phyloP scores from a whole-genome alignment of 2,888 invertebrate species.

The Tanypteryx hageni region DNA sequence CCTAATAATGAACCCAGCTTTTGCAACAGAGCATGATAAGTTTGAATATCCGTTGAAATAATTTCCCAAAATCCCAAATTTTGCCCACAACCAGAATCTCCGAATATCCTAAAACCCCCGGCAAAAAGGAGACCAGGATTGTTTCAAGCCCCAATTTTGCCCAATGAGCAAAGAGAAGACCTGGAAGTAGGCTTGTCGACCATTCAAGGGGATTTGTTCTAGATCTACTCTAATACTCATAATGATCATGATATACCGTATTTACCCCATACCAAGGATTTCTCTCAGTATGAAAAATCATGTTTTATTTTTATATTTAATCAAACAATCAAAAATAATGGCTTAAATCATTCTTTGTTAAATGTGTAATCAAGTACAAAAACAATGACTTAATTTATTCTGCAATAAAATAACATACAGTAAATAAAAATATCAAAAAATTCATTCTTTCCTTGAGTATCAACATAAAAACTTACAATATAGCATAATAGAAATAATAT shows the following conservation, averaged over 20 bases:
- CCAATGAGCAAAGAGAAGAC: slow-evolving; percentile 93
- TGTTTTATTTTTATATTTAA: neutral
- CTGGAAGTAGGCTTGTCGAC: slow-evolving; percentile 80
- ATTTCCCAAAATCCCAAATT: slow-evolving; percentile 54
- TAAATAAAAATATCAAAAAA: too few relatives aligned
- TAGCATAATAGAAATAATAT: too few relatives aligned
- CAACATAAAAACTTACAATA: too few relatives aligned
- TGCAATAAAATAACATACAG: too few relatives aligned
- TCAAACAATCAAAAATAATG: too few relatives aligned
- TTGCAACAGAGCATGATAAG: slow-evolving; percentile 63
- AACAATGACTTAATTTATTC: too few relatives aligned
- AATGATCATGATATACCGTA: slow-evolving; percentile 56
- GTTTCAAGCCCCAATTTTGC: slow-evolving; percentile 81
- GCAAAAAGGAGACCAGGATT: slow-evolving; percentile 75
- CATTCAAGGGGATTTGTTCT: slow-evolving; percentile 65
- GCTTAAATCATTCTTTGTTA: too few relatives aligned
- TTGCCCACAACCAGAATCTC: slow-evolving; percentile 63
- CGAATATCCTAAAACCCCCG: slow-evolving; percentile 46
- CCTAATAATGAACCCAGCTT: slow-evolving; percentile 53
- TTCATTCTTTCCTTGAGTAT: too few relatives aligned
- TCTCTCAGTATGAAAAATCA: neutral
- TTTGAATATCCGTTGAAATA: slow-evolving; percentile 49
- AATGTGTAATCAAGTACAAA: too few relatives aligned
- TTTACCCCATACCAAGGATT: slow-evolving; percentile 61
- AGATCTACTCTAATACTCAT: slow-evolving; percentile 61